Evolutionary conservation across 1,140 invertebrate genomes (phyloP).

Genomic region (Gryllus bimaculatus): DNA sequence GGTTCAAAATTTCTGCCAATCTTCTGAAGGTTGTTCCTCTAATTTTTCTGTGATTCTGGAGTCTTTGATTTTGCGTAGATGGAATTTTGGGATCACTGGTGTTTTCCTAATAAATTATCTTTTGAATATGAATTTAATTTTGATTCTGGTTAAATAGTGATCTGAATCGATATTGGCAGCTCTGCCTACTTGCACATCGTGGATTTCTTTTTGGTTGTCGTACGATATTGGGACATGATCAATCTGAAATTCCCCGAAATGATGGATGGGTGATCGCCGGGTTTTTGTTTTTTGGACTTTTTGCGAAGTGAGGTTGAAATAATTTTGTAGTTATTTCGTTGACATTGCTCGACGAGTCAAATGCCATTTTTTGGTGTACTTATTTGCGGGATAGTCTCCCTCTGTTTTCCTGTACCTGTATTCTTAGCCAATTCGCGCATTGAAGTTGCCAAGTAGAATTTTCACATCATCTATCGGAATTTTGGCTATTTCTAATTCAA

Average conservation of each 20-base stretch:
- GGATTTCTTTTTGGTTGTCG: not conserved
- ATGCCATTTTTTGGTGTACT: not conserved
- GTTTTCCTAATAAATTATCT: not conserved
- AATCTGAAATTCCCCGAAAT: not conserved
- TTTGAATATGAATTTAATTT: not conserved
- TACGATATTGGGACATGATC: not conserved
- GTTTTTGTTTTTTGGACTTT: not conserved
- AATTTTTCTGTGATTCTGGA: slow-evolving; percentile 5
- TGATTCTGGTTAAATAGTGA: not conserved
- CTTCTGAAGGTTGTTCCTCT: not conserved
- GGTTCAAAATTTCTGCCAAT: not conserved
- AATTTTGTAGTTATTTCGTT: not conserved
- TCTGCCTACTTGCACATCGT: not conserved
- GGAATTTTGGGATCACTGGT: not conserved
- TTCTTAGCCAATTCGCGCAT: slow-evolving; percentile 11
- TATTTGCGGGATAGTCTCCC: not conserved
- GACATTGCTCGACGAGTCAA: slow-evolving; percentile 7
- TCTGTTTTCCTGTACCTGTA: no score
- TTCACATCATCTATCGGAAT: not conserved
- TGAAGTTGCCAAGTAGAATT: slow-evolving; percentile 10
- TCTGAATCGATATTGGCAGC: not conserved
- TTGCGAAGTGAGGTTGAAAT: not conserved
- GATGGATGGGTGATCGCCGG: not conserved
- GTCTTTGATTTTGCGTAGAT: not conserved
- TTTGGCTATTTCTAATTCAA: not conserved